A percentile compares a stretch with the other conserved stretches of the same genome.
Evolutionary conservation across 2,888 invertebrate species (phyloP).

Genomic region (Empis livida): DNA sequence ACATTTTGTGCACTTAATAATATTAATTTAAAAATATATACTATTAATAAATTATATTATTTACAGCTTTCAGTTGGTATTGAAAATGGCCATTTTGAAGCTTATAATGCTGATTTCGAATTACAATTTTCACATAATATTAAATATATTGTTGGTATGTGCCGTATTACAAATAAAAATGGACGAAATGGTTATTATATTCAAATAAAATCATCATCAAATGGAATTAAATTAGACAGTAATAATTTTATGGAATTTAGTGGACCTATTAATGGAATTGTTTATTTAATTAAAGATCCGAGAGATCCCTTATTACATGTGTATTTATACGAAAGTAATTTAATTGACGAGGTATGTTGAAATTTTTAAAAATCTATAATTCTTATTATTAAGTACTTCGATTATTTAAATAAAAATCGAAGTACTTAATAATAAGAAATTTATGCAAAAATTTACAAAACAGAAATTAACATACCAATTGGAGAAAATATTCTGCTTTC

Average conservation of each 20-base stretch:
- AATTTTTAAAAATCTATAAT: no score
- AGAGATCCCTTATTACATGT: conserved; percentile 60
- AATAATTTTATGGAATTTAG: conserved; percentile 37
- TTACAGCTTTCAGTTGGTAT: conserved; percentile 58
- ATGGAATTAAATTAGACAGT: conserved; percentile 21
- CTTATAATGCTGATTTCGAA: conserved; percentile 58
- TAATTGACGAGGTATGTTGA: conserved; percentile 52
- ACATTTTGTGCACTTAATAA: no score
- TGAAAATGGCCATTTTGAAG: conserved; percentile 54
- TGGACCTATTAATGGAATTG: conserved; percentile 47
- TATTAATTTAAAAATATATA: background rate
- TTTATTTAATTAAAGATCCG: conserved; percentile 61
- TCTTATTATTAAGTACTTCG: no score
- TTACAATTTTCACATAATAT: conserved; percentile 51
- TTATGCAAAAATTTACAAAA: no score
- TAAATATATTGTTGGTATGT: conserved; percentile 45
- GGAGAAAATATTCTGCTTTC: no score
- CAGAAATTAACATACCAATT: no score
- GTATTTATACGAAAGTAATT: conserved; percentile 54
- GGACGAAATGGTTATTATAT: conserved; percentile 26
- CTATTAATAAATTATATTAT: background rate
- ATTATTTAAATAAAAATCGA: no score
- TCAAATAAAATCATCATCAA: conserved; percentile 21
- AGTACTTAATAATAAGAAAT: no score
- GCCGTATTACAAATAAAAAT: conserved; percentile 30